A percentile compares a stretch with the other conserved stretches of the same genome.
These are phyloP conservation scores for cat (Felis catus) DNA, from an alignment of 2,113 vertebrate genomes.

Conservation along the genomic window F.catus_Fca126_mat1.0 CM031412.1:138952501-138953000, in stretches of 20 bases:
- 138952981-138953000: background rate
- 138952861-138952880: background rate
- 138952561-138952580: background rate
- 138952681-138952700: background rate
- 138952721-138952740: slow-evolving; percentile 26
- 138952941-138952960: background rate
- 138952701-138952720: background rate
- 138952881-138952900: background rate
- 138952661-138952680: background rate
- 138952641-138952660: background rate
- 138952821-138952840: background rate
- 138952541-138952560: background rate
- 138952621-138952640: background rate
- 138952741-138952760: background rate
- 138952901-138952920: background rate
- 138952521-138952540: background rate
- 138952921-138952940: background rate
- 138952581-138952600: accelerated
- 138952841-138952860: background rate
- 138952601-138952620: background rate
- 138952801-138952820: background rate
- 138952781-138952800: background rate
- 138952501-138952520: background rate
- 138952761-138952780: background rate
- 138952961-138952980: background rate